These are phyloP conservation scores for Oligia fasciuncula DNA, from an alignment of 2,888 invertebrate species.

Conservation along the genomic window DNA sequence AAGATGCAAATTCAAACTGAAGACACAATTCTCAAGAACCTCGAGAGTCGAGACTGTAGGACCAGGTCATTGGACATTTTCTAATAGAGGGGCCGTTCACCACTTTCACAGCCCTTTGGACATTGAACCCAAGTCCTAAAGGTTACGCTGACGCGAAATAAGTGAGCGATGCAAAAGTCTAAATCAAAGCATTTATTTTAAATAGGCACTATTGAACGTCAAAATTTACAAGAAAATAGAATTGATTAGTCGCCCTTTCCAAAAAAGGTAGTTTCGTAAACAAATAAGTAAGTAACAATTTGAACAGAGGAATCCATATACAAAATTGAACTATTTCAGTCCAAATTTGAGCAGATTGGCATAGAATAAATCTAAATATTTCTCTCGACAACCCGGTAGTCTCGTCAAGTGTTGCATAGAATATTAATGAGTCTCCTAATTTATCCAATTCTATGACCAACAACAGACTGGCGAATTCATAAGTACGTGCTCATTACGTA, in stretches of 20 bases:
- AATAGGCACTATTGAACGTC: not conserved
- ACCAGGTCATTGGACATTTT: slow-evolving; percentile 24
- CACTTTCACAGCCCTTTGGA: slow-evolving; percentile 14
- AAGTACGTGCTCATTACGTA: slow-evolving; percentile 42
- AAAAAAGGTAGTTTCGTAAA: too few relatives aligned
- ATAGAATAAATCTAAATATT: slow-evolving; percentile 1
- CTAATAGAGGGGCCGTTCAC: slow-evolving; percentile 8
- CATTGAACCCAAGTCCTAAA: slow-evolving; percentile 35
- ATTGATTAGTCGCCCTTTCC: not conserved
- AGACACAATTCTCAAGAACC: slow-evolving; percentile 7
- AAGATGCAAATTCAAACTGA: slow-evolving; percentile 26
- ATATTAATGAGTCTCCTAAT: slow-evolving; percentile 33
- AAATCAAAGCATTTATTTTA: not conserved
- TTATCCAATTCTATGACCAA: slow-evolving; percentile 38
- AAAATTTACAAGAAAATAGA: not conserved
- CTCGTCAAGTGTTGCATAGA: slow-evolving; percentile 1
- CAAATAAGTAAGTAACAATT: slow-evolving; percentile 1
- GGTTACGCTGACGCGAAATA: slow-evolving; percentile 3
- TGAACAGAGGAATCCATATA: not conserved
- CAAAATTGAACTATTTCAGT: not conserved
- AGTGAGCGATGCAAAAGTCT: slow-evolving; percentile 19
- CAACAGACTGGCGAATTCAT: slow-evolving; percentile 24
- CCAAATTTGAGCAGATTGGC: not conserved
- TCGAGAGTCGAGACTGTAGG: slow-evolving; percentile 5
- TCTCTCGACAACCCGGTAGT: slow-evolving; percentile 18